A percentile compares a stretch with the other conserved stretches of the same genome.
phyloP scores from a whole-genome alignment of 2,113 vertebrate genomes.

The Alethe castanea region DNA sequence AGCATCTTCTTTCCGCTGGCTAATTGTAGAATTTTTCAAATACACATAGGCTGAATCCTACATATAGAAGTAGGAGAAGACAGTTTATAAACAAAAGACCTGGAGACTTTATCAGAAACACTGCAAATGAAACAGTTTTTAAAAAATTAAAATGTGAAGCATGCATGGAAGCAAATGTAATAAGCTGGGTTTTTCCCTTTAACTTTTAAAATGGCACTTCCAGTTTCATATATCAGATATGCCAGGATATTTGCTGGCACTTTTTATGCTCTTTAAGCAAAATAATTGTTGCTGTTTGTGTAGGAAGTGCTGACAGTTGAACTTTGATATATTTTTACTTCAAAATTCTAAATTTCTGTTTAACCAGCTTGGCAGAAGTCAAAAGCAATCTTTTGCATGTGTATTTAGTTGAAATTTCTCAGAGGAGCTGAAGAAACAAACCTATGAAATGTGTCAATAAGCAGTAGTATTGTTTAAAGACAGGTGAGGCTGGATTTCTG shows the following conservation, averaged over 20 bases:
- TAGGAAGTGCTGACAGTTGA: background rate
- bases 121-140: background rate
- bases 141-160: fast-evolving
- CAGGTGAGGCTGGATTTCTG: background rate
- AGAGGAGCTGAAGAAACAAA: background rate
- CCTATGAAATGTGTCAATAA: background rate
- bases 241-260: background rate
- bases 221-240: background rate
- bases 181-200: background rate
- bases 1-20: background rate
- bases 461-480: background rate
- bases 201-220: background rate
- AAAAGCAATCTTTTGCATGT: background rate
- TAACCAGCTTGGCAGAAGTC: background rate
- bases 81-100: background rate
- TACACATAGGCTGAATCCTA: background rate
- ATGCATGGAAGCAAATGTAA: background rate
- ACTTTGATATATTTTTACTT: background rate
- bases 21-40: background rate
- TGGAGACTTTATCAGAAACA: background rate
- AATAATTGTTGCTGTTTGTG: background rate
- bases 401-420: background rate
- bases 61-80: background rate
- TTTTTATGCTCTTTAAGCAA: background rate
- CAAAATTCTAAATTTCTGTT: background rate